Conservation (phyloP, 2,797 vertebrate genomes). For the Chloroceryle amazona region DNA sequence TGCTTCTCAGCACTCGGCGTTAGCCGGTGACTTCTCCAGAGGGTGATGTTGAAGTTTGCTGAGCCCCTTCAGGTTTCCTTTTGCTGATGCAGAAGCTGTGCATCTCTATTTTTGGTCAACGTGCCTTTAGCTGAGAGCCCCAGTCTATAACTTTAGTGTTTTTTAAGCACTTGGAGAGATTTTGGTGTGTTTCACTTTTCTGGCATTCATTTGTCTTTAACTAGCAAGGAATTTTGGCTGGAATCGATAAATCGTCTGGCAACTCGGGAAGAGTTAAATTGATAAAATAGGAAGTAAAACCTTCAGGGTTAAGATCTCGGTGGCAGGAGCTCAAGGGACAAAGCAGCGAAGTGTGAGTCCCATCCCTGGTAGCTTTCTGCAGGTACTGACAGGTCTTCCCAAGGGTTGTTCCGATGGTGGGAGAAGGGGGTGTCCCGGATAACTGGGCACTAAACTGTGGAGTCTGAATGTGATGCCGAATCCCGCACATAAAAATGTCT, state of each 20-base stretch:
- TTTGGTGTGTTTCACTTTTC: background rate
- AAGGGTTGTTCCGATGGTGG: accelerated
- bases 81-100: background rate
- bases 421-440: background rate
- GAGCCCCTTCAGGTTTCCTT: background rate
- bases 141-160: background rate
- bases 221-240: background rate
- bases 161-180: background rate
- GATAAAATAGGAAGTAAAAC: background rate
- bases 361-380: background rate
- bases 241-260: background rate
- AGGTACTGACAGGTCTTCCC: background rate
- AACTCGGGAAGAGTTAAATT: background rate
- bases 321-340: background rate
- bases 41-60: background rate
- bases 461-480: background rate
- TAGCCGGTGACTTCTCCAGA: background rate
- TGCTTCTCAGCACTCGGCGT: background rate
- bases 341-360: background rate
- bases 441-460: background rate
- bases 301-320: background rate
- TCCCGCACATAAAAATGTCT: background rate
- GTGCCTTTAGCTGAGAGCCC: background rate
- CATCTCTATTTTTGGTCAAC: background rate
- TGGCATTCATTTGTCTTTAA: background rate